Evolutionary conservation across 2,888 invertebrate genomes (phyloP), one percentile per base, ranked within the genome.

Genomic region (Kuschelorhynchus macadamiae): DNA sequence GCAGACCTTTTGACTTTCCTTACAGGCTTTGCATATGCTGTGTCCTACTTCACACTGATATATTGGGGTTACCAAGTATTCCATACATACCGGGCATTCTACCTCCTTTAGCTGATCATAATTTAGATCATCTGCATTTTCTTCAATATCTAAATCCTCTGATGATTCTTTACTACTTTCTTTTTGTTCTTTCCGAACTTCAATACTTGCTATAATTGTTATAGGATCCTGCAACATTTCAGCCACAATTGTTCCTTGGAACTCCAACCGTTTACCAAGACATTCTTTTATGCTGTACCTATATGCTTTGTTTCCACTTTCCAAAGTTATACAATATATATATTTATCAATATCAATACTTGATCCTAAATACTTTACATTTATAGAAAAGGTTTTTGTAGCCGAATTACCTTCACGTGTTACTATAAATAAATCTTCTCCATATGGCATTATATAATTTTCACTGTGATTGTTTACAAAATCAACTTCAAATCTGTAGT

Each of bases 41-140:
- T 82, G 82, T 11, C 71, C 71, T 16, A 14, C 33, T 47, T 50
- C 61, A 70, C 83, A 83, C 70, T 81, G 80, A 41, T 70, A 76
- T 60, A 83, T 83, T 0, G 82, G 81, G 1, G 81, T 79, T 1
- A 79, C 70, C 78, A 82, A 80, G 50, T 80, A 79, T 17, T 80
- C 77, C 39, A 80, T 73, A 67, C 82, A 82, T 7, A 82, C 77
- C 1, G 80, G 79, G 70, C 82, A 82, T 72, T 82, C 81, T 2
- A 82, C 47, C 20, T 70, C 70, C 21, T 21, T 7, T 12, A 71
- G 33, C 12, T 55, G 49, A 3, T 60, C 49, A 21, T 21, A 52
- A 32, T 65, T 57, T 20, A 57, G 12, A n/a, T 32, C 30, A 16
- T 62, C 39, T n/a, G 17, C 25, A 12, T 61, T 25, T 17, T 56